Evolutionary conservation across 2,888 invertebrate species (phyloP).

Genomic region (Dyspetes luteomarginatus): DNA sequence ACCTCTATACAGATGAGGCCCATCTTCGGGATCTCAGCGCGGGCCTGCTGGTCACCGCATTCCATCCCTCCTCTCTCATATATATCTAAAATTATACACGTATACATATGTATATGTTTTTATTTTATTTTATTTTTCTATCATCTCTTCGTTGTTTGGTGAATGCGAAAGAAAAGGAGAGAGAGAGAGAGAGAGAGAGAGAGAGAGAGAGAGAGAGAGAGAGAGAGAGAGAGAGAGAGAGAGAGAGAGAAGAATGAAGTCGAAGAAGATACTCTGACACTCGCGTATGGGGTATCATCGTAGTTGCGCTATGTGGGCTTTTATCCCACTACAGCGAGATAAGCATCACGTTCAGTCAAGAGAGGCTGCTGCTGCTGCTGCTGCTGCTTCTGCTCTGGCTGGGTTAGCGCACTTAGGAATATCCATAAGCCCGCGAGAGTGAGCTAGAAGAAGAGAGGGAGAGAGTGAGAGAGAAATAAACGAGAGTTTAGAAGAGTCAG

Average conservation of each 20-base stretch:
- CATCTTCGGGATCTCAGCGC: conserved; percentile 65
- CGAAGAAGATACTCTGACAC: conserved; percentile 77
- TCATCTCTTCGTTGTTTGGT: conserved; percentile 54
- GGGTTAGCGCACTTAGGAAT: conserved; percentile 62
- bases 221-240: conserved; percentile 20
- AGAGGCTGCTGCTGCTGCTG: conserved; percentile 43
- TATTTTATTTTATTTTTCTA: conserved; percentile 59
- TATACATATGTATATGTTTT: conserved; percentile 33
- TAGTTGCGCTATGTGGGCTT: conserved; percentile 77
- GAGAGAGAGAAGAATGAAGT: conserved; percentile 48
- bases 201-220: conserved; percentile 25
- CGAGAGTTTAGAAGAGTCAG: conserved; percentile 38
- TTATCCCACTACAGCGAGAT: conserved; percentile 80
- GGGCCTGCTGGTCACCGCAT: conserved; percentile 80
- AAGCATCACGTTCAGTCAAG: conserved; percentile 75
- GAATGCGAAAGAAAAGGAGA: conserved; percentile 6
- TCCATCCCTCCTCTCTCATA: conserved; percentile 71
- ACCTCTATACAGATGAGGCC: conserved; percentile 50
- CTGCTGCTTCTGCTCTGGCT: conserved; percentile 19
- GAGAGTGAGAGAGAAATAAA: conserved; percentile 34
- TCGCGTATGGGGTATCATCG: conserved; percentile 80
- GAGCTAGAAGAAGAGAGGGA: conserved; percentile 27
- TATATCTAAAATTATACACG: conserved; percentile 9
- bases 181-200: conserved; percentile 31
- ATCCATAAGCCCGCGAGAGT: neutral